Evolutionary conservation across 2,797 vertebrate genomes (phyloP).

Genomic region (Eulemur rubriventer): DNA sequence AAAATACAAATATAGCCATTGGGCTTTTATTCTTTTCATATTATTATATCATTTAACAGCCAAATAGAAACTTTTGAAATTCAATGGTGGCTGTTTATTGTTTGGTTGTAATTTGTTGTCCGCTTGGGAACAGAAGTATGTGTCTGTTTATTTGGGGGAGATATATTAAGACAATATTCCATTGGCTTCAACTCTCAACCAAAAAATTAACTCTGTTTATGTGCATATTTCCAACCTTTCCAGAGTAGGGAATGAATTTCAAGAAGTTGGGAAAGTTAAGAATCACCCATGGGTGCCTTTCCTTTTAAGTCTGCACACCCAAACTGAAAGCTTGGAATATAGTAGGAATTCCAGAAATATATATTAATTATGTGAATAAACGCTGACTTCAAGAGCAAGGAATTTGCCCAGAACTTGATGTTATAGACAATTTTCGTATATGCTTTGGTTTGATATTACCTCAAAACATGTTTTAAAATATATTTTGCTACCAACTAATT

Average conservation of each 20-base stretch:
- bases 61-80: background rate
- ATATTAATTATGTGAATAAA: background rate
- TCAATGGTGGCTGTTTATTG: background rate
- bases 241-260: background rate
- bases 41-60: background rate
- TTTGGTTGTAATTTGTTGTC: background rate
- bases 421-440: background rate
- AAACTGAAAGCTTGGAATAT: background rate
- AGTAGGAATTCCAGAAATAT: background rate
- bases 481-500: background rate
- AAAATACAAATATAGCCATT: background rate
- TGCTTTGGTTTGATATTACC: background rate
- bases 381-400: background rate
- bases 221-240: background rate
- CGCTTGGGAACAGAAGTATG: background rate
- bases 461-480: background rate
- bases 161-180: background rate
- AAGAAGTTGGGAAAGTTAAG: background rate
- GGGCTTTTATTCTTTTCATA: background rate
- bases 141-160: background rate
- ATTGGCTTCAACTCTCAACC: background rate
- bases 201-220: background rate
- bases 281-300: background rate
- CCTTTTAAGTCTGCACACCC: background rate
- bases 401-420: background rate